Evolutionary conservation across 2,797 vertebrate species (phyloP).

Genomic region (Etheostoma nigrum): DNA sequence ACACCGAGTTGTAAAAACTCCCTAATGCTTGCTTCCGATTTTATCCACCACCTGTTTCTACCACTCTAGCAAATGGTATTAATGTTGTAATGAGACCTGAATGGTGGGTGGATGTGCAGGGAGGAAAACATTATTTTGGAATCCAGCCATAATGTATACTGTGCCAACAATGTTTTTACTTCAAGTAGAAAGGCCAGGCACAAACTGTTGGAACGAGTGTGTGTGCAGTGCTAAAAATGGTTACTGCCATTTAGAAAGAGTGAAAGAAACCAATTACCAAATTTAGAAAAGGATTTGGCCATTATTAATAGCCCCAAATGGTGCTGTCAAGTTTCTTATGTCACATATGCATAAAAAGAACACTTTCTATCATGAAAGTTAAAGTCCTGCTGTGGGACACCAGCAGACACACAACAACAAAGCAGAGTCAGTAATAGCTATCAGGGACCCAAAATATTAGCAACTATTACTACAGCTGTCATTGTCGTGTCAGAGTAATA

Average conservation of each 20-base stretch:
- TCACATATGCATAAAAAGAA: background rate
- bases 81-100: constrained; percentile 56
- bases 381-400: too few species aligned
- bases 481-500: background rate
- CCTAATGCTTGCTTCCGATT: background rate
- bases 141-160: background rate
- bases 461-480: background rate
- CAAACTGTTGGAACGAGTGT: constrained; percentile 5
- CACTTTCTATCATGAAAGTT: too few species aligned
- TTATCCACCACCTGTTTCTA: constrained; percentile 20
- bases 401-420: background rate
- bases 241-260: background rate
- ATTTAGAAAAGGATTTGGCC: too few species aligned
- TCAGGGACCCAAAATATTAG: background rate
- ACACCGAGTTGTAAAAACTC: too few species aligned
- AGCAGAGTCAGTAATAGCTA: background rate
- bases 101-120: constrained; percentile 1
- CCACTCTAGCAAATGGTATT: constrained; percentile 36
- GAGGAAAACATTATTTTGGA: constrained; percentile 43
- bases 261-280: background rate
- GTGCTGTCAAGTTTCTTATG: background rate
- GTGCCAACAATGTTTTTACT: constrained; percentile 32
- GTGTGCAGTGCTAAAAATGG: background rate
- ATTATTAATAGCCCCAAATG: background rate
- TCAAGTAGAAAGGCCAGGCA: background rate